These are phyloP conservation scores for Rhyacichthys aspro DNA, from an alignment of 2,797 vertebrate species.

Conservation along the genomic window DNA sequence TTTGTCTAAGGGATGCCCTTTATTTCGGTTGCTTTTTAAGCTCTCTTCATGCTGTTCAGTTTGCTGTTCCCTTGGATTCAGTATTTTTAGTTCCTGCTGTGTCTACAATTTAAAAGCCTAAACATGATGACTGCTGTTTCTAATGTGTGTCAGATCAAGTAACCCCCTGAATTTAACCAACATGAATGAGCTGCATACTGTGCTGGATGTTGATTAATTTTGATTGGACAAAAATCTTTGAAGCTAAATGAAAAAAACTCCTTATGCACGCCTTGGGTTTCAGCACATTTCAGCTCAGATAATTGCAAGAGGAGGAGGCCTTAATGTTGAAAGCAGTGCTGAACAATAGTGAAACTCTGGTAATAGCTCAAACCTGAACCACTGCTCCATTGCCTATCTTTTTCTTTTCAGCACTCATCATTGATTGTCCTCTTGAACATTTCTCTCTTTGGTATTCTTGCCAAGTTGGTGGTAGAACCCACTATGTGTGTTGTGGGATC, in stretches of 20 bases:
- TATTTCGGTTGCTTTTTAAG: too few relatives aligned
- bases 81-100: too few relatives aligned
- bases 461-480: conserved; percentile 46
- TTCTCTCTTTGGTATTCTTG: conserved; percentile 52
- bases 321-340: conserved; percentile 11
- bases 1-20: too few relatives aligned
- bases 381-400: conserved; percentile 5
- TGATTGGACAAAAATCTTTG: background rate
- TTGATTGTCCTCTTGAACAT: conserved; percentile 27
- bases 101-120: too few relatives aligned
- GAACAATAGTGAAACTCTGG: conserved; percentile 25
- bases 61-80: too few relatives aligned
- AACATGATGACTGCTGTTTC: too few relatives aligned
- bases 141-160: background rate
- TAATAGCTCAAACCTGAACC: conserved; percentile 29
- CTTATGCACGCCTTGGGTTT: conserved; percentile 9
- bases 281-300: conserved; percentile 4
- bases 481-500: conserved; percentile 29
- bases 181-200: background rate
- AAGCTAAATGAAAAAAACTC: background rate
- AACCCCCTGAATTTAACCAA: too few relatives aligned
- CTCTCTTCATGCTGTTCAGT: too few relatives aligned
- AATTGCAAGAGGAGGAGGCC: conserved; percentile 9
- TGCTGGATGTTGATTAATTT: background rate
- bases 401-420: conserved; percentile 56